phyloP scores from a whole-genome alignment of 2,888 invertebrate genomes.

The Tachystola acroxantha region DNA sequence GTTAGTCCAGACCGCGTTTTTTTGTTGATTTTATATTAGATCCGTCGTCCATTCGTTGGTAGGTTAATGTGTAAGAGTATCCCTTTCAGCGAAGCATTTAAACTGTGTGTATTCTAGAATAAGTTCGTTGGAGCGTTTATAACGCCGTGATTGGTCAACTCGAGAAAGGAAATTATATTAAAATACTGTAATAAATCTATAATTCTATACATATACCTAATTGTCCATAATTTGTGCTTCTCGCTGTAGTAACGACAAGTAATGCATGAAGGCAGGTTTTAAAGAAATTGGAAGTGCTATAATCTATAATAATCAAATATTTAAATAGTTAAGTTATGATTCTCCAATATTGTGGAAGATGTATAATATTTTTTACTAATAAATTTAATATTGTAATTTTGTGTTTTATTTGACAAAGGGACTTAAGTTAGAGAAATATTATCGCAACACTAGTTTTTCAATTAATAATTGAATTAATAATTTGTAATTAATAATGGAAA shows the following conservation, averaged over 20 bases:
- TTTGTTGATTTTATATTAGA: no score
- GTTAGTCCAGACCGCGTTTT: no score
- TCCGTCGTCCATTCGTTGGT: no score
- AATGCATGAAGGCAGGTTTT: constrained; percentile 62
- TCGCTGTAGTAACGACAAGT: constrained; percentile 62
- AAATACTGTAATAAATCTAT: constrained; percentile 17
- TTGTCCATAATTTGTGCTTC: constrained; percentile 51
- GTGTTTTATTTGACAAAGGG: constrained; percentile 56
- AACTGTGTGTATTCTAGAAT: constrained; percentile 53
- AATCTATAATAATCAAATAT: constrained; percentile 75
- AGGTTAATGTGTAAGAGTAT: no score
- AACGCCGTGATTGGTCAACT: constrained; percentile 29
- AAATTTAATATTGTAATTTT: constrained; percentile 73
- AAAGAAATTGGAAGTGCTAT: constrained; percentile 69
- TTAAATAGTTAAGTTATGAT: constrained; percentile 75
- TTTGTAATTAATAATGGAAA: no score
- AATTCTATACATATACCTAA: no score
- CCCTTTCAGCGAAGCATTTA: constrained; percentile 59
- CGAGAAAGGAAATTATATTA: constrained; percentile 9
- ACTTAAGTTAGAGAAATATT: no score
- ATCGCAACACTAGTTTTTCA: no score
- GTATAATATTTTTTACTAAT: constrained; percentile 79
- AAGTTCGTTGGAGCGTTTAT: constrained; percentile 32
- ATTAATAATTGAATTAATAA: no score
- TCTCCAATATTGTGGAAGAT: constrained; percentile 78